phyloP scores from a whole-genome alignment of 2,797 vertebrate genomes.

The Cossypha polioptera region DNA sequence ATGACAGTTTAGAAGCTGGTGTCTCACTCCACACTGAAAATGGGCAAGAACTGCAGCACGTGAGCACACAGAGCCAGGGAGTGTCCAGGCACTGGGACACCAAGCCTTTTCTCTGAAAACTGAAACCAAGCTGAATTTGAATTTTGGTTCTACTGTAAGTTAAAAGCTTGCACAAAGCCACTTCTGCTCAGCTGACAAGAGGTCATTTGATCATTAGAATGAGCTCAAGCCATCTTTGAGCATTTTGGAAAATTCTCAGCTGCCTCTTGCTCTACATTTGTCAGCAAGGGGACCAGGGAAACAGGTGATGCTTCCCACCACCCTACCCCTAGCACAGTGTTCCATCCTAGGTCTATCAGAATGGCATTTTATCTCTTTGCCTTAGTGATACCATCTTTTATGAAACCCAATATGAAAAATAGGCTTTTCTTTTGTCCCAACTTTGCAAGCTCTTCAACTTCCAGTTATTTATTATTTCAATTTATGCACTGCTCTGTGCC shows the following conservation, averaged over 20 bases:
- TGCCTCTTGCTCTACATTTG: neutral
- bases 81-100: rapidly evolving
- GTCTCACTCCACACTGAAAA: neutral
- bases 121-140: neutral
- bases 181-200: neutral
- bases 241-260: neutral
- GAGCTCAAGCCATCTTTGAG: neutral
- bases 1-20: neutral
- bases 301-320: neutral
- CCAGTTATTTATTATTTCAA: neutral
- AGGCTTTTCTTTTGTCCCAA: neutral
- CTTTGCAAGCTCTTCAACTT: neutral
- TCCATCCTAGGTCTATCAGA: neutral
- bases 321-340: rapidly evolving
- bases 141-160: neutral
- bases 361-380: neutral
- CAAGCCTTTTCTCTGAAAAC: neutral
- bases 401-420: neutral
- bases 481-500: neutral
- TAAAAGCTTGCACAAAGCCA: neutral
- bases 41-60: neutral
- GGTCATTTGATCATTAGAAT: neutral
- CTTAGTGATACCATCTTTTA: neutral
- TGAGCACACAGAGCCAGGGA: neutral
- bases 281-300: neutral